phyloP scores from a whole-genome alignment of 2,113 vertebrate species.

The Gadus macrocephalus region DNA sequence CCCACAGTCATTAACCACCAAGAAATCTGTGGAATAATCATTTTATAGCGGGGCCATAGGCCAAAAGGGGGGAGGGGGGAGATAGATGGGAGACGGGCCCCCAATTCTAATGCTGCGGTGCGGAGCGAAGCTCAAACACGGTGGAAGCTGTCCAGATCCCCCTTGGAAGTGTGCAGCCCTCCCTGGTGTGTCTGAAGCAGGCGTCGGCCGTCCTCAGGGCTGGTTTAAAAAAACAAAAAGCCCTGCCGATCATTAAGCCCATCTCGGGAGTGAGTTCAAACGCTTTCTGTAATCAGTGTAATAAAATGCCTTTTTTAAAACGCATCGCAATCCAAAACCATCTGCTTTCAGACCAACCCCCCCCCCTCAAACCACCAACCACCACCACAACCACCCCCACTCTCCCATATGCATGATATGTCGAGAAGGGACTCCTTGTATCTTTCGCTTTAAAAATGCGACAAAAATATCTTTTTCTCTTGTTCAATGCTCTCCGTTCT shows the following conservation, averaged over 20 bases:
- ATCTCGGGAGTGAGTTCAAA: slow-evolving; percentile 50
- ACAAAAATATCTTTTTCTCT: no score
- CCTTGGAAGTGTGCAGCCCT: slow-evolving; percentile 48
- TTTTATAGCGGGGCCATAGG: slow-evolving; percentile 56
- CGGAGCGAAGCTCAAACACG: slow-evolving; percentile 38
- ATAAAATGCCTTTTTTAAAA: slow-evolving; percentile 38
- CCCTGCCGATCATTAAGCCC: slow-evolving; percentile 57
- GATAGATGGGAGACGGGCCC: neutral
- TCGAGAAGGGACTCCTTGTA: no score
- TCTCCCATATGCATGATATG: no score
- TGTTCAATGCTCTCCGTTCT: no score
- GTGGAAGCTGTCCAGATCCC: slow-evolving; percentile 47
- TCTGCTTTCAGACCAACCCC: slow-evolving; percentile 30
- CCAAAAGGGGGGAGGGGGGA: slow-evolving; percentile 30
- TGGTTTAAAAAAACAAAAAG: slow-evolving; percentile 39
- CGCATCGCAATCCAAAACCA: slow-evolving; percentile 28
- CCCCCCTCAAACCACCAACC: neutral
- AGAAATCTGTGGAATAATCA: slow-evolving; percentile 63
- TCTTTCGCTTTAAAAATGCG: no score
- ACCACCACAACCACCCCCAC: no score
- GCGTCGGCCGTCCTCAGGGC: slow-evolving; percentile 48
- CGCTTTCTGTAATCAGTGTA: slow-evolving; percentile 37
- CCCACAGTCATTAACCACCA: slow-evolving; percentile 56
- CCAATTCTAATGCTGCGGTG: slow-evolving; percentile 39
- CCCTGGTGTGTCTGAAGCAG: slow-evolving; percentile 49